A percentile compares a stretch with the other conserved stretches of the same genome.
phyloP scores from a whole-genome alignment of 2,113 vertebrate genomes.

The Salvelinus sp. region DNA sequence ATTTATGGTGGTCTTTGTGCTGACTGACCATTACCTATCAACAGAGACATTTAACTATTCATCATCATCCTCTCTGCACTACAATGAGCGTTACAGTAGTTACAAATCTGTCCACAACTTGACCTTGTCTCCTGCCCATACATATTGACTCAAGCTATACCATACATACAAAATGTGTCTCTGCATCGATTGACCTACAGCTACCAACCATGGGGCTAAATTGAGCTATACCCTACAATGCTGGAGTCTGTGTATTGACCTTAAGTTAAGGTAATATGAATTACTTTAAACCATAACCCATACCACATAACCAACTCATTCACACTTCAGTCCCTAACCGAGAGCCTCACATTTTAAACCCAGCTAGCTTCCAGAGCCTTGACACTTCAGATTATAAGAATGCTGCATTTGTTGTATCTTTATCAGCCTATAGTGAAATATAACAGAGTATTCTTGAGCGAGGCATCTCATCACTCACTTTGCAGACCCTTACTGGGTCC shows the following conservation, averaged over 20 bases:
- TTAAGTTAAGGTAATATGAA: neutral
- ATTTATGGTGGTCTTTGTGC: neutral
- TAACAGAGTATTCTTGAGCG: slow-evolving; percentile 18
- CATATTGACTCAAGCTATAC: too few relatives aligned
- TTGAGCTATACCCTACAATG: too few relatives aligned
- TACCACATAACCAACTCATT: neutral
- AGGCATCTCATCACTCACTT: slow-evolving; percentile 29
- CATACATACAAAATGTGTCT: too few relatives aligned
- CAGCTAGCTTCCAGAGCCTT: neutral
- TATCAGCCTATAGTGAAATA: slow-evolving; percentile 31
- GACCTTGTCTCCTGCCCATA: slow-evolving; percentile 1
- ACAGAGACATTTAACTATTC: neutral
- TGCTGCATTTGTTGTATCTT: neutral
- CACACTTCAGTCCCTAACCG: neutral
- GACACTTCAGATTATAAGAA: neutral
- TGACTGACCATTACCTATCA: slow-evolving; percentile 5
- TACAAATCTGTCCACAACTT: neutral
- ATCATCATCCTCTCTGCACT: too few relatives aligned
- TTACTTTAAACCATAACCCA: neutral
- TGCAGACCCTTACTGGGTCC: neutral
- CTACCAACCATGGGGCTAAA: neutral
- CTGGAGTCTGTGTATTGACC: neutral
- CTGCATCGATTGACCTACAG: neutral
- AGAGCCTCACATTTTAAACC: neutral
- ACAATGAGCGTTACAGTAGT: neutral